A percentile compares a stretch with the other conserved stretches of the same genome.
Evolutionary conservation across 2,113 vertebrate genomes (phyloP).

Genomic region (Parus major): DNA sequence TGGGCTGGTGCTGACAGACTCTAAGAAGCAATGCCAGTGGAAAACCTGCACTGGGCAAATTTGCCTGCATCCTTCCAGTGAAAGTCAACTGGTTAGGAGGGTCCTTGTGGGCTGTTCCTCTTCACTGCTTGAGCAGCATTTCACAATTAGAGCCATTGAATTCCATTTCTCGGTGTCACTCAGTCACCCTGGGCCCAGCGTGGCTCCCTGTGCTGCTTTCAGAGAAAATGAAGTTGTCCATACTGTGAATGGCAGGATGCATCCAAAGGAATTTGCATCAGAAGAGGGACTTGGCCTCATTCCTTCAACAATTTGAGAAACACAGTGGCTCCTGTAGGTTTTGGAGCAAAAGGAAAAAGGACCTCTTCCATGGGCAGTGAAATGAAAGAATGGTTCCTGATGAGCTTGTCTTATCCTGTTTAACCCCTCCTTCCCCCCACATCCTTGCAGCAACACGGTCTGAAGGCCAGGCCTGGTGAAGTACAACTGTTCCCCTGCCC

Average conservation of each 20-base stretch:
- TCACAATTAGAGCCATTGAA: conserved; percentile 15
- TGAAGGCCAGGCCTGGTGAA: neutral
- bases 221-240: conserved; percentile 21
- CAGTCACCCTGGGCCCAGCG: neutral
- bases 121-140: neutral
- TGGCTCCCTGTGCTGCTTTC: conserved; percentile 22
- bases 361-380: neutral
- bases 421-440: neutral
- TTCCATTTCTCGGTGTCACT: neutral
- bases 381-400: neutral
- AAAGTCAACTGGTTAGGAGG: neutral
- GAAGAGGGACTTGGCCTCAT: conserved; percentile 41
- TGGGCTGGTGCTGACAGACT: neutral
- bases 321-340: neutral
- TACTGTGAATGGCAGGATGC: neutral
- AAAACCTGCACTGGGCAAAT: neutral
- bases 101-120: neutral
- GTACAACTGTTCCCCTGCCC: neutral
- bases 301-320: conserved; percentile 18
- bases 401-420: neutral
- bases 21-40: neutral
- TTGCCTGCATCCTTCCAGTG: neutral
- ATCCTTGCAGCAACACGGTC: neutral
- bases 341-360: neutral
- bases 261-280: conserved; percentile 44